Base-by-base conservation (phyloP, 2,888 invertebrate species). In the Busseola fusca region DNA sequence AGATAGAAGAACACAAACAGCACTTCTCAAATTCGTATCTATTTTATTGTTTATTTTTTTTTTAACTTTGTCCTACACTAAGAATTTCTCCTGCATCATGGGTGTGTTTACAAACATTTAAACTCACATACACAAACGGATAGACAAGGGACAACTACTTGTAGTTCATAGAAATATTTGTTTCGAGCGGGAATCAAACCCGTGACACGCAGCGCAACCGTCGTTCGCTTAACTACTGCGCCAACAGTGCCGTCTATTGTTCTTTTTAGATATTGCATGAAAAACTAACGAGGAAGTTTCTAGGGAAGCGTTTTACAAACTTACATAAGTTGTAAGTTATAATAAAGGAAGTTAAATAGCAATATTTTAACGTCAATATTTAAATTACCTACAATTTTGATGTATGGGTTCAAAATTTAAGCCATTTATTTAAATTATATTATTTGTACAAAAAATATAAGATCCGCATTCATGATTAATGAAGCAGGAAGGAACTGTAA, bases 401-500 rank as follows among this genome's bases (percentile, higher is more conserved):
- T 80, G 42, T 56, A 69, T 76, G 58, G 54, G 30, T 72, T 69
- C 21, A 34, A 60, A 72, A 74, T 72, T 60, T 58, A 45, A 48
- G 18, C 30, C 70, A 80, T 83, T 73, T 69, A 69, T 83, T 76
- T 59, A 45, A 69, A 69, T 78, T 72, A 69, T 69, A 42, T 52
- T 62, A 56, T 59, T 45, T 66, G 30, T 59, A 62, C 67, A 72
- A 74, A 81, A 81, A 66, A 40, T 48, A 34, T 52, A 50, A 74
- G 59, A 74, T 73, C 60, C 66, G 76, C 69, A 34, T 67, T 59
- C 14, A 64, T 70, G 81, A 80, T 79, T 78, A 66, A 80, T 80
- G 79, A 64, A 52, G 30, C 52, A 1, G n/a, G 18, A 48, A 52
- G 54, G 14, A 25, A 73, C 37, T 37, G 79, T 30, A 64, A 79